Evolutionary conservation across 2,888 invertebrate genomes (phyloP).

Genomic region (Eupeodes latifasciatus): DNA sequence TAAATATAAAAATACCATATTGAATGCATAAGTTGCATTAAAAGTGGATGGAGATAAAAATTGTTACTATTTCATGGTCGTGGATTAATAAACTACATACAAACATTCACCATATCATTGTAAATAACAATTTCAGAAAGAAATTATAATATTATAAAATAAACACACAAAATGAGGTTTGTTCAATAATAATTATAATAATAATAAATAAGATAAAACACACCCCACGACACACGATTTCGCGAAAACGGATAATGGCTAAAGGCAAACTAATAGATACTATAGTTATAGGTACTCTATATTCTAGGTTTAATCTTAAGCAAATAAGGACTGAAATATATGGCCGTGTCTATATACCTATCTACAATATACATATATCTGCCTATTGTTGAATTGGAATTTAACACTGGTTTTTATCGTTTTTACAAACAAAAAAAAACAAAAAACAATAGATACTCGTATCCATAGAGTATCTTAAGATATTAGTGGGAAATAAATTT

Average conservation of each 20-base stretch:
- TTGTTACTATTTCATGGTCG: slow-evolving; percentile 5
- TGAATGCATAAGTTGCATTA: slow-evolving; percentile 4
- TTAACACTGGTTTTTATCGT: slow-evolving; percentile 3
- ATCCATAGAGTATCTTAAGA: not conserved
- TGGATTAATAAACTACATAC: slow-evolving; percentile 67
- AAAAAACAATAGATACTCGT: not conserved
- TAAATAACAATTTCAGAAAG: slow-evolving; percentile 28
- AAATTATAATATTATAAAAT: not conserved
- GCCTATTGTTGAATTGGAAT: slow-evolving; percentile 23
- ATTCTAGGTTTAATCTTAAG: slow-evolving; percentile 13
- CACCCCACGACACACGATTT: not conserved
- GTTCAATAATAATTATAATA: slow-evolving; percentile 13
- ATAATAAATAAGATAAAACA: slow-evolving; percentile 14
- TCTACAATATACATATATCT: not conserved
- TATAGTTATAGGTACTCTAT: not conserved
- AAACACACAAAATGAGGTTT: slow-evolving; percentile 61
- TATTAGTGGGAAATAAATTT: not conserved
- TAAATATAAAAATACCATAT: not conserved
- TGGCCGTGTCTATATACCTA: too few species aligned
- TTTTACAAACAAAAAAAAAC: slow-evolving; percentile 5
- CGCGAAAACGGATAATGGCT: not conserved
- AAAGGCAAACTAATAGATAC: not conserved
- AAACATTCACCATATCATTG: slow-evolving; percentile 17
- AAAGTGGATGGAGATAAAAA: slow-evolving; percentile 22
- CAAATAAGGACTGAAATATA: slow-evolving; percentile 15